phyloP scores from a whole-genome alignment of 2,888 invertebrate genomes.

The Parapristionchus giblindavisi region DNA sequence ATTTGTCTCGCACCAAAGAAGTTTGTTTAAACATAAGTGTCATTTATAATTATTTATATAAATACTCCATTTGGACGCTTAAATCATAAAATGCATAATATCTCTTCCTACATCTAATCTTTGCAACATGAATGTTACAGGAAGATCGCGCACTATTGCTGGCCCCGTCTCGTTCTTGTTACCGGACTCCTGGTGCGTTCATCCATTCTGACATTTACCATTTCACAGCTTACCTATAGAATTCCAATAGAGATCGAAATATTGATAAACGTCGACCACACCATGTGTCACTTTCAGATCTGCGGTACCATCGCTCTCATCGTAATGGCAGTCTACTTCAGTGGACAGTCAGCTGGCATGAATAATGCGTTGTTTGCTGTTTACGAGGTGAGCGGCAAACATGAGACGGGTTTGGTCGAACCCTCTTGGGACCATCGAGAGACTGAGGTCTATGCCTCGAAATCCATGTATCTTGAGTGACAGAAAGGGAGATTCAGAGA shows the following conservation, averaged over 20 bases:
- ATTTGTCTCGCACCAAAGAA: conserved; percentile 47
- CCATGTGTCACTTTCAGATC: conserved; percentile 29
- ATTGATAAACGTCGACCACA: background rate
- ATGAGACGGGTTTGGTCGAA: no score
- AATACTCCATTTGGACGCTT: background rate
- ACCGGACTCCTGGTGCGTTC: conserved; percentile 44
- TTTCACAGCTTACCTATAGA: background rate
- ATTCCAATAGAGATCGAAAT: background rate
- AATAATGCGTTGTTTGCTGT: conserved; percentile 52
- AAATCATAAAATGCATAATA: background rate
- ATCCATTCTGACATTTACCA: background rate
- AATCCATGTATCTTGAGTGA: no score
- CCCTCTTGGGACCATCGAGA: no score
- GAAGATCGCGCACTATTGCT: conserved; percentile 49
- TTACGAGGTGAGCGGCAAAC: no score
- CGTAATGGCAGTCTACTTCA: conserved; percentile 55
- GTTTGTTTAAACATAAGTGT: background rate
- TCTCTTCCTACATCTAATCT: background rate
- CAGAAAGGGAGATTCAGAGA: no score
- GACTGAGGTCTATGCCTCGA: no score
- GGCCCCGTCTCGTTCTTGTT: conserved; percentile 48
- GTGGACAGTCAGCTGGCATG: conserved; percentile 50
- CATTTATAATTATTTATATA: background rate
- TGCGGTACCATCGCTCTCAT: conserved; percentile 46
- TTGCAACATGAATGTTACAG: conserved; percentile 7